Evolutionary conservation across 2,888 invertebrate species (phyloP).

Genomic region (Scaeva pyrastri): DNA sequence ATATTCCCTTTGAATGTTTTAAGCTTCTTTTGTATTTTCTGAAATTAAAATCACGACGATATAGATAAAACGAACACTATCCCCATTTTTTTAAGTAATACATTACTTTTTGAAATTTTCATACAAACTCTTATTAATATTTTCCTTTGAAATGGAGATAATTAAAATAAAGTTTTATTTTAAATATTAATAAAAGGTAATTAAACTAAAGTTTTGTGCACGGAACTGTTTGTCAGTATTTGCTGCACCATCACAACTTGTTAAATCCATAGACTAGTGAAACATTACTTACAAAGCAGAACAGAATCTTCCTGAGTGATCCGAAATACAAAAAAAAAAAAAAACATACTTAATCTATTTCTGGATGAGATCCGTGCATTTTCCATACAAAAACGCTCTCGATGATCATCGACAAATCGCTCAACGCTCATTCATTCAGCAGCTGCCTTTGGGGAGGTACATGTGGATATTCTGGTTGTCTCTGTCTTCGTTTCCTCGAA

Average conservation of each 20-base stretch:
- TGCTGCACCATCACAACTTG: neutral
- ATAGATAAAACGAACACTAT: too few species aligned
- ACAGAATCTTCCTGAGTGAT: slow-evolving; percentile 21
- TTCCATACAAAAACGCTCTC: slow-evolving; percentile 30
- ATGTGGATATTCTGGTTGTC: slow-evolving; percentile 29
- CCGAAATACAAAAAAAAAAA: slow-evolving; percentile 40
- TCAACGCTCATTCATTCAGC: slow-evolving; percentile 62
- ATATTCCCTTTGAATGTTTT: too few species aligned
- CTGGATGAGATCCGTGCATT: slow-evolving; percentile 54
- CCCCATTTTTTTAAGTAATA: too few species aligned
- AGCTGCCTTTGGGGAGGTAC: slow-evolving; percentile 31
- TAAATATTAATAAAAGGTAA: too few species aligned
- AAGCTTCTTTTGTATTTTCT: too few species aligned
- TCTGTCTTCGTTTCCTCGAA: slow-evolving; percentile 33
- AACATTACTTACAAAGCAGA: neutral
- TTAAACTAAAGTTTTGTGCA: neutral
- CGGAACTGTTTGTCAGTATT: neutral
- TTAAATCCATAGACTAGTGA: neutral
- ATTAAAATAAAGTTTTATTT: too few species aligned
- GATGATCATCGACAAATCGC: slow-evolving; percentile 56
- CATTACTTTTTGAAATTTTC: too few species aligned
- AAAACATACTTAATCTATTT: slow-evolving; percentile 70
- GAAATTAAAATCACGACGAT: too few species aligned
- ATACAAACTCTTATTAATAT: too few species aligned
- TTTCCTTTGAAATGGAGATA: too few species aligned